Evolutionary conservation across 2,113 vertebrate species (phyloP), one percentile per base, ranked within the genome.

Genomic region (Lanius collurio): DNA sequence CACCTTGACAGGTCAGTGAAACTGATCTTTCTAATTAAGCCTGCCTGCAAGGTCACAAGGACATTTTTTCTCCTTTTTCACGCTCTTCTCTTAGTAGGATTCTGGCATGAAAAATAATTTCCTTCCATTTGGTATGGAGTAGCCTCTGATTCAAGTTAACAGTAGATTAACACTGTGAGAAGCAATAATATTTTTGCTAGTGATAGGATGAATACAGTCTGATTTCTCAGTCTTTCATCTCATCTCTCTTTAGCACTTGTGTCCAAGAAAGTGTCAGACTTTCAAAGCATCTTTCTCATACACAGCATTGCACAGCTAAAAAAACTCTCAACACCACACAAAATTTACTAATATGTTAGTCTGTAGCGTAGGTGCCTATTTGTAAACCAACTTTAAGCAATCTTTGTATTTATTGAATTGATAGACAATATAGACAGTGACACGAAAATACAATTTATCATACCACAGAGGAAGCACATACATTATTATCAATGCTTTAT

Each of bases 111-210:
- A 84, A 80, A 74, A 83, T 53, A 53, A 37, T 44, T 31, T 94
- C 15, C 16, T 77, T 39, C 7, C 19, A 39, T 53, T 91, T 49
- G 15, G 13, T 69, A 46, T 37, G 74, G 28, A 80, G 82, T 59
- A 89, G 3, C 14, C 18, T 89, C 30, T 83, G 41, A 53, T 63
- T 39, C 27, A 46, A 37, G 28, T 89, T 87, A 95, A 14, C 11
- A 13, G 3, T 55, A 65, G 70, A 91, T 68, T 89, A 84, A 87
- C 30, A 15, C 46, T 37, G 5, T 37, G 77, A 77, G 59, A 89
- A 90, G 11, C n/a, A 90, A 76, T 73, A 91, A 62, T 49, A 62
- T 70, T 80, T 88, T 86, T 70, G 20, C 15, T 57, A 80, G 41
- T 1, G 4, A 31, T 73, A 73, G 14, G 50, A 65, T n/a, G 69